phyloP scores from a whole-genome alignment of 1,140 invertebrate genomes.

The Pogonognathellus flavescens region DNA sequence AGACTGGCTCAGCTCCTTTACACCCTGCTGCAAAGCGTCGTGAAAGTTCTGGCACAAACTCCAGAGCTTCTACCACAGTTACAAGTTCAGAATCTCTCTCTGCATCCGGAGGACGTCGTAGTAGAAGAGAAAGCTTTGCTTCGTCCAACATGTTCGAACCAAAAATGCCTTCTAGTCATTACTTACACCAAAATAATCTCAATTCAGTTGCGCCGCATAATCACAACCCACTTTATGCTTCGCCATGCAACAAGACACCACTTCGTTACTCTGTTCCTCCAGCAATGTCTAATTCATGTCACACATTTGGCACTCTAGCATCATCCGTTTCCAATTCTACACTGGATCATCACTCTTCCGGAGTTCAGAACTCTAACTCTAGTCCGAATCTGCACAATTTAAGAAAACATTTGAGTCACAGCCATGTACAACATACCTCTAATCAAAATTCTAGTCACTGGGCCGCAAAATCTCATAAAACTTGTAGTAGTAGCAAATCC shows the following conservation, averaged over 20 bases:
- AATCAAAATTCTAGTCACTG: conserved; percentile 20
- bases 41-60: conserved; percentile 50
- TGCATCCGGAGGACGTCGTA: neutral
- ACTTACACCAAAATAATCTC: conserved; percentile 19
- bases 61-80: conserved; percentile 19
- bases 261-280: neutral
- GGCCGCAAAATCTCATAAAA: neutral
- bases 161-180: conserved; percentile 26
- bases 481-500: neutral
- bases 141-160: conserved; percentile 34
- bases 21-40: neutral
- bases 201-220: neutral
- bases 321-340: neutral
- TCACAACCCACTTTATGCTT: neutral
- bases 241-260: neutral
- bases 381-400: conserved; percentile 27
- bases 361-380: conserved; percentile 33
- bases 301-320: conserved; percentile 19
- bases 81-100: conserved; percentile 45
- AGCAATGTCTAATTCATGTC: conserved; percentile 33
- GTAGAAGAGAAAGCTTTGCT: conserved; percentile 33
- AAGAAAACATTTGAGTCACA: conserved; percentile 3
- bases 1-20: neutral
- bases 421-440: neutral
- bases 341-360: neutral